Percentiles rank a stretch among this genome's conserved stretches.
Evolutionary conservation across 1,140 invertebrate genomes (phyloP).

Genomic region (Microplitis demolitor): DNA sequence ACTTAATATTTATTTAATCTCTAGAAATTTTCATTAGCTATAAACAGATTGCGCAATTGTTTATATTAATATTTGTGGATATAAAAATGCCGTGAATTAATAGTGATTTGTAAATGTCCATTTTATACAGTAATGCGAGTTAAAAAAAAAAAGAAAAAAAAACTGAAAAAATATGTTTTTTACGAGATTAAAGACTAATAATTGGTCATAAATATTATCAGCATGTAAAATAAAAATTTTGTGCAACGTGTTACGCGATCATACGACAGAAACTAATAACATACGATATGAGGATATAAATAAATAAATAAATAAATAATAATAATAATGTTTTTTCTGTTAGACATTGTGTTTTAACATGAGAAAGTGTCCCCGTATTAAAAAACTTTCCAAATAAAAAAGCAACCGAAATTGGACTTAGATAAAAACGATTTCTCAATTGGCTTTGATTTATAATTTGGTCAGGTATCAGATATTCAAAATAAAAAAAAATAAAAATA

Average conservation of each 20-base stretch:
- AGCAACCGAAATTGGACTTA: background rate
- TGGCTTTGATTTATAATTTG: no score
- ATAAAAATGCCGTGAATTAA: background rate
- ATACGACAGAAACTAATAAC: no score
- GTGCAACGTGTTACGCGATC: no score
- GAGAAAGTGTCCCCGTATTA: no score
- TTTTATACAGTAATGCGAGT: background rate
- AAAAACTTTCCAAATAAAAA: background rate
- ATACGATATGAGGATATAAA: no score
- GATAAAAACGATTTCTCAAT: background rate
- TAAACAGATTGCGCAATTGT: background rate
- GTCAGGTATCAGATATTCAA: no score
- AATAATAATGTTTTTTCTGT: no score
- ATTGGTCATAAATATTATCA: background rate
- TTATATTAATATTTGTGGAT: background rate
- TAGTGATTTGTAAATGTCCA: background rate
- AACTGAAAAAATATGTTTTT: constrained; percentile 9
- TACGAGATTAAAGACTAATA: constrained; percentile 17
- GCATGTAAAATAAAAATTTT: background rate
- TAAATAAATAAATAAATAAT: no score
- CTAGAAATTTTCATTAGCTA: background rate
- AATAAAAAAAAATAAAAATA: background rate
- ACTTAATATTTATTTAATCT: background rate
- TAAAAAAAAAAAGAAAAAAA: background rate
- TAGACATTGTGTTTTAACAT: no score